phyloP scores from a whole-genome alignment of 2,113 vertebrate species.

The Balaenoptera acutorostrata region DNA sequence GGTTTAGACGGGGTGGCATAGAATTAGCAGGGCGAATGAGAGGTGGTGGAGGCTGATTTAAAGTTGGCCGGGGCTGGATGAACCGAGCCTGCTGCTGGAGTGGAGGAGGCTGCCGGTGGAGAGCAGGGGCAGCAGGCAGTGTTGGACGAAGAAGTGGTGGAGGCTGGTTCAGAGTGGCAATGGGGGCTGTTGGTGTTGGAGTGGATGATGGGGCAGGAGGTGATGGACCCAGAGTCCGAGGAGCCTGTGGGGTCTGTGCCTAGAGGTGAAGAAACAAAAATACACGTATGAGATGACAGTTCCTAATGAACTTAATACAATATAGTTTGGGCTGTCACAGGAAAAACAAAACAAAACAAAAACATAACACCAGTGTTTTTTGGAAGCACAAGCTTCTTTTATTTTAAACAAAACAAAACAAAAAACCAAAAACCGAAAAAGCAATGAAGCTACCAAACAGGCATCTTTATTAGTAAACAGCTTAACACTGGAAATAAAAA shows the following conservation, averaged over 20 bases:
- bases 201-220: slow-evolving; percentile 86
- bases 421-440: slow-evolving; percentile 48
- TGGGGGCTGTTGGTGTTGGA: slow-evolving; percentile 81
- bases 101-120: slow-evolving; percentile 95
- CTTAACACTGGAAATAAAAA: slow-evolving; percentile 78
- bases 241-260: slow-evolving; percentile 86
- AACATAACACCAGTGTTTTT: slow-evolving; percentile 70
- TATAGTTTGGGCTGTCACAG: slow-evolving; percentile 77
- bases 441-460: slow-evolving; percentile 74
- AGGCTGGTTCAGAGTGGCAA: slow-evolving; percentile 91
- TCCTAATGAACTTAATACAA: neutral
- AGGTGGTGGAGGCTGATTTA: slow-evolving; percentile 93
- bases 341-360: slow-evolving; percentile 69
- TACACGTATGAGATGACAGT: slow-evolving; percentile 60
- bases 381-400: slow-evolving; percentile 81
- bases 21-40: slow-evolving; percentile 96
- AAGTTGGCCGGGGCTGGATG: slow-evolving; percentile 90
- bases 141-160: slow-evolving; percentile 95
- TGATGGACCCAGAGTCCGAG: slow-evolving; percentile 88
- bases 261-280: slow-evolving; percentile 82
- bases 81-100: slow-evolving; percentile 96
- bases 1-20: slow-evolving; percentile 95
- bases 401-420: slow-evolving; percentile 70
- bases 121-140: slow-evolving; percentile 92
- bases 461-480: slow-evolving; percentile 74